Base-by-base conservation (phyloP, 2,888 invertebrate species). In the Marronus borbonicus region DNA sequence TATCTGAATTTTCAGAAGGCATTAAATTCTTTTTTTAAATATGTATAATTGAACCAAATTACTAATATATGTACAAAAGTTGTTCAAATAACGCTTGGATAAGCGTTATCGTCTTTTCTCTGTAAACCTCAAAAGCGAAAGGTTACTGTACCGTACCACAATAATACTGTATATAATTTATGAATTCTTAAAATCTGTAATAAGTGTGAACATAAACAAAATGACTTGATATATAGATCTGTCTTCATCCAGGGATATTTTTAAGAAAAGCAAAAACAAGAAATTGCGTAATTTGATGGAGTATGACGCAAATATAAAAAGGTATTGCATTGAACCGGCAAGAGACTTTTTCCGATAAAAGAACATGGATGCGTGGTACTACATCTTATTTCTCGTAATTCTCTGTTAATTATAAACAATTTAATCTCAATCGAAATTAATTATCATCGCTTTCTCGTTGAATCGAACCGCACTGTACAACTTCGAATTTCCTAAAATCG, bases 331-430 rank as follows among this genome's bases (percentile, higher is more conserved):
- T 31, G 10, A 28, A 28, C n/a, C n/a, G 12, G 36, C n/a, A 64
- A 31, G 36, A n/a, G n/a, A 20, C 55, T n/a, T 55, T 31, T 64
- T 64, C 28, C 31, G 36, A 36, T 36, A 64, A n/a, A 64, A 36
- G 31, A 36, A 31, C 28, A 44, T 24, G 24, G n/a, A 36, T 36
- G 31, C 31, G n/a, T 36, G n/a, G 49, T 66, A 20, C 66, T 20
- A 66, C 66, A 50, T 66, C 66, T 66, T 20, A 24, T 66, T 66
- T 66, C 66, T 66, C 24, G 66, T 44, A 49, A 66, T 49, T 62
- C 5, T 62, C 20, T 12, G 17, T n/a, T 31, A 44, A 66, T 17
- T 49, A 49, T 66, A 66, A 44, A 49, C 49, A 66, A 20, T 24
- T 66, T 66, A 66, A 66, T 66, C 66, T 44, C 49, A 66, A 49